Base-by-base conservation (phyloP, 2,797 vertebrate genomes). In the Scolopax bukidnonensis region DNA sequence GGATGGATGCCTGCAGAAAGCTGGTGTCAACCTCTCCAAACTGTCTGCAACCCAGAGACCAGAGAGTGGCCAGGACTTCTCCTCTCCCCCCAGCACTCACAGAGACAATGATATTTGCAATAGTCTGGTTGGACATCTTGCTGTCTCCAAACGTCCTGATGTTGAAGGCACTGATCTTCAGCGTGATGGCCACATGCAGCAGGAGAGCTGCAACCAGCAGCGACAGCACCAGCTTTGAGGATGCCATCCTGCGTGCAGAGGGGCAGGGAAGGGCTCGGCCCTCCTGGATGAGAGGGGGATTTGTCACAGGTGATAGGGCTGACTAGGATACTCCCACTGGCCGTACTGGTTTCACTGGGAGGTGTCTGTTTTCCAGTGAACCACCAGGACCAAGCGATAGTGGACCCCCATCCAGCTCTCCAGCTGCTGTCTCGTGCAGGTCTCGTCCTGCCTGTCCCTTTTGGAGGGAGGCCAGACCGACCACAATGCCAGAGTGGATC, bases 111-210 rank as follows among this genome's bases (percentile, higher is more conserved):
- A 97, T 77, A 17, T 54, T 63, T 9, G 95, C 77, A 0, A 98
- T 7, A 1, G 98, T 98, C 43, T 87, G 70, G 47, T 98, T 98
- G 89, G 97, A 96, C 89, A 98, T 97, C 89, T 98, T 98, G 75
- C 69, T 57, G 51, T 98, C 98, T 75, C 98, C 98, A 10, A 98
- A 98, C 0, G 50, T 28, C 88, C 2, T 94, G 95, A 98, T 98
- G 89, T 98, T 98, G 96, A 98, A 98, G 32, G 98, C 97, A 0
- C 97, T 83, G 3, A 98, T 91, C 76, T 56, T 96, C 81, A 98
- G 90, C 1, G 84, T 9, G 48, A 84, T 12, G 27, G 91, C 87
- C 27, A 45, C 11, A 0, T 87, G 95, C 75, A 97, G 91, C 92
- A 98, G 75, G 53, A 84, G 28, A 16, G 89, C 80, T n/a, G 94